Percentiles rank a stretch among this genome's conserved stretches.
phyloP scores from a whole-genome alignment of 1,140 invertebrate genomes.

The Meloidogyne hapla region DNA sequence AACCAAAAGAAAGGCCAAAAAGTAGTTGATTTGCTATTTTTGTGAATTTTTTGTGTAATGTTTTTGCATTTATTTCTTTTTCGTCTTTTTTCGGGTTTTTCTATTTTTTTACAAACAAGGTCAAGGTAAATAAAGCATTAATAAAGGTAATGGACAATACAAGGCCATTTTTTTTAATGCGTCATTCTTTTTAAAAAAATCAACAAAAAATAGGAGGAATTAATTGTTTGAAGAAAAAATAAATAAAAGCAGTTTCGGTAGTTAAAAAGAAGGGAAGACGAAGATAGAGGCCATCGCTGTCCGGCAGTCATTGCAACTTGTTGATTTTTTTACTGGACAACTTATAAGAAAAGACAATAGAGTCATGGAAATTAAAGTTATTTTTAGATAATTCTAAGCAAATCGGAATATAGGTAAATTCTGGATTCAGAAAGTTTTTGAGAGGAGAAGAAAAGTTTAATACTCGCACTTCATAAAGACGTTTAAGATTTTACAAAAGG shows the following conservation, averaged over 20 bases:
- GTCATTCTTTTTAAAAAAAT: neutral
- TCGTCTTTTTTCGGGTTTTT: neutral
- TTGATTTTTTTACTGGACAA: too few species aligned
- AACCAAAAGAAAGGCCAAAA: neutral
- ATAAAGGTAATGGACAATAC: neutral
- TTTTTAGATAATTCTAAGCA: too few species aligned
- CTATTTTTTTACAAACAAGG: neutral
- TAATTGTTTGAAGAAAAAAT: neutral
- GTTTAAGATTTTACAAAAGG: too few species aligned
- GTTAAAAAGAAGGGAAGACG: neutral
- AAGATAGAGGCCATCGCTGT: too few species aligned
- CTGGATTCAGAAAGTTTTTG: too few species aligned
- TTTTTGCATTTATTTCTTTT: neutral
- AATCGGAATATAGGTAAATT: too few species aligned
- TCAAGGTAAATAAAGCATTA: neutral
- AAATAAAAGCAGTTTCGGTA: neutral
- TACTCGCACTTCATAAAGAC: too few species aligned
- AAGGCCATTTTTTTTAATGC: slow-evolving; percentile 5
- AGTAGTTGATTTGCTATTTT: neutral
- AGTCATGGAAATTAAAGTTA: too few species aligned
- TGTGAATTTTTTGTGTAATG: neutral
- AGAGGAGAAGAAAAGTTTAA: too few species aligned
- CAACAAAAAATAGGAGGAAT: neutral
- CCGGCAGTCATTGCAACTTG: too few species aligned
- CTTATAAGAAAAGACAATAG: too few species aligned